A percentile compares a stretch with the other conserved stretches of the same genome.
Conservation (phyloP, 2,888 invertebrate genomes). For the Plagodis dolabraria region DNA sequence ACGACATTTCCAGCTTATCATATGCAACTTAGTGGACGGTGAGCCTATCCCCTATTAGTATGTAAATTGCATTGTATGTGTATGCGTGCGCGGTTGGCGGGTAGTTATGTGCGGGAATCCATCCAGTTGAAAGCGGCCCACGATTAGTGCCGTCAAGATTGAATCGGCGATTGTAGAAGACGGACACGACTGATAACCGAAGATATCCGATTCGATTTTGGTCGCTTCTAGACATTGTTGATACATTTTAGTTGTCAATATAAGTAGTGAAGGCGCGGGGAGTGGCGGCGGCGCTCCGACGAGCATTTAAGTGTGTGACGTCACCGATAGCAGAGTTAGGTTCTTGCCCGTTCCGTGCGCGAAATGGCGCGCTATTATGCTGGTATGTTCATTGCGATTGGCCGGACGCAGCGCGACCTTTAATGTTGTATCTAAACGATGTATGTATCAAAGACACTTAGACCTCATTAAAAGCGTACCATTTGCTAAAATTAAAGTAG, state of each 20-base stretch:
- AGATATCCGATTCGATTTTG: constrained; percentile 1
- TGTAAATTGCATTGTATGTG: neutral
- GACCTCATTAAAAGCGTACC: constrained; percentile 78
- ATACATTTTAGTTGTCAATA: neutral
- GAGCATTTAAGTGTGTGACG: constrained; percentile 33
- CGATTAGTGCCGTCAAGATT: neutral
- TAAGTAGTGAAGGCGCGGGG: constrained; percentile 20
- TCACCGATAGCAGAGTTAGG: constrained; percentile 33
- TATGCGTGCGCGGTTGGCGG: constrained; percentile 1
- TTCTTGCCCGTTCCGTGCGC: constrained; percentile 44
- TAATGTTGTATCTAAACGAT: constrained; percentile 55
- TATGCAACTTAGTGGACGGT: no score
- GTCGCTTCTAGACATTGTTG: neutral
- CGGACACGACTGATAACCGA: constrained; percentile 8
- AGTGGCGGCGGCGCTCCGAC: constrained; percentile 10
- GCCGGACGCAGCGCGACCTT: constrained; percentile 42
- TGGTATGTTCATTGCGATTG: constrained; percentile 78
- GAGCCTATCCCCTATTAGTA: no score
- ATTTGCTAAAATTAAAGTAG: constrained; percentile 65
- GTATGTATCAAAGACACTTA: constrained; percentile 72
- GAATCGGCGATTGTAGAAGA: constrained; percentile 6
- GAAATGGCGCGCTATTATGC: constrained; percentile 55
- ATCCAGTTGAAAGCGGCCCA: neutral
- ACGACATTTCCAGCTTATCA: no score
- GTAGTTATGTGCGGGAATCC: neutral